These are phyloP conservation scores for Ptychodera flava DNA, from an alignment of 35 echinoderm and acorn worm genomes.

Conservation along the genomic window DNA sequence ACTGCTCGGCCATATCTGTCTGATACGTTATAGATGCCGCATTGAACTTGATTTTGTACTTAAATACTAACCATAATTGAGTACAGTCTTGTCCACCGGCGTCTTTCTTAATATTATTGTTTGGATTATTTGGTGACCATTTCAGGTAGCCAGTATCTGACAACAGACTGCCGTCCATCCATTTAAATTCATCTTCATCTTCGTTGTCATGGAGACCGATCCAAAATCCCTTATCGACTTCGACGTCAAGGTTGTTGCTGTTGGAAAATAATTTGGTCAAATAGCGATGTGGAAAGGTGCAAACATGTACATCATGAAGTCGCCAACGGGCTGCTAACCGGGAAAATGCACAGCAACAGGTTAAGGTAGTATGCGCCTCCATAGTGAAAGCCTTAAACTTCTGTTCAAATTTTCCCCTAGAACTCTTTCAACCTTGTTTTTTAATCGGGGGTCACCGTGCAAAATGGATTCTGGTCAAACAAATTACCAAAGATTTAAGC, in stretches of 20 bases:
- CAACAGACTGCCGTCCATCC: not conserved
- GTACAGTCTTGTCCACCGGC: not conserved
- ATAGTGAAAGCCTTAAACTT: no score
- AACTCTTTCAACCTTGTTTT: no score
- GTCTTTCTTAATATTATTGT: not conserved
- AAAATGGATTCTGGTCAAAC: no score
- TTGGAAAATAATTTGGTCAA: no score
- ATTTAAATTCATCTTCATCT: not conserved
- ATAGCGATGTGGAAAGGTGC: no score
- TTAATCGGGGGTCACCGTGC: no score
- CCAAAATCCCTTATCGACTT: not conserved
- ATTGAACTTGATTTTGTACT: not conserved
- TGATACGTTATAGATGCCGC: not conserved
- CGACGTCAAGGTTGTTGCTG: not conserved
- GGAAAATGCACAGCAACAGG: no score
- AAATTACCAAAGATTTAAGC: no score
- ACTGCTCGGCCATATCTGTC: not conserved
- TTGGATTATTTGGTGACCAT: not conserved
- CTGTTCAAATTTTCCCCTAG: no score
- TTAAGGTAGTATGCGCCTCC: no score
- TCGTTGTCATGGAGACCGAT: not conserved
- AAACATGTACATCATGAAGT: no score
- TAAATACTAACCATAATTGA: not conserved
- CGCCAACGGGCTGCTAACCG: no score
- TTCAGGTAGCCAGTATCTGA: not conserved